A percentile compares a stretch with the other conserved stretches of the same genome.
Evolutionary conservation across 2,888 invertebrate species (phyloP).

Genomic region (Biston betularia): DNA sequence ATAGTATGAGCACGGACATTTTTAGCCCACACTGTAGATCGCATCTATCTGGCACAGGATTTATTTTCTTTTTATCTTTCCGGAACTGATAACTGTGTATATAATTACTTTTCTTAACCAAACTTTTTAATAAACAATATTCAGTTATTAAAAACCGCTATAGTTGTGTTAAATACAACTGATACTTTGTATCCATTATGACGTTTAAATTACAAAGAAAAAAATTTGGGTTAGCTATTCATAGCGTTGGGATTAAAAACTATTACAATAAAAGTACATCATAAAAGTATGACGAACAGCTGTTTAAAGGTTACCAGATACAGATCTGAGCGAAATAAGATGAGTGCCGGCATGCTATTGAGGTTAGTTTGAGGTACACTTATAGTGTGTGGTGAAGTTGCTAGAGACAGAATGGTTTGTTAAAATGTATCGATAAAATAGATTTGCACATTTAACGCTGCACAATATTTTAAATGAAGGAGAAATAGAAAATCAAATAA

Average conservation of each 20-base stretch:
- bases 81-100: too few species aligned
- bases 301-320: constrained; percentile 60
- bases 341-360: constrained; percentile 54
- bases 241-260: constrained; percentile 19
- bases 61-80: too few species aligned
- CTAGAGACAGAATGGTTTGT: constrained; percentile 12
- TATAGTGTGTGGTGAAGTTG: constrained; percentile 42
- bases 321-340: constrained; percentile 61
- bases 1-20: too few species aligned
- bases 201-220: neutral
- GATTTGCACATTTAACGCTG: neutral
- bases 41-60: too few species aligned
- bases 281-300: constrained; percentile 42
- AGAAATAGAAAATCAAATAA: too few species aligned
- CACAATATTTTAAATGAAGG: neutral
- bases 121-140: neutral
- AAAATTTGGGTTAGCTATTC: constrained; percentile 1
- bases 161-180: too few species aligned
- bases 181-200: neutral
- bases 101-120: neutral
- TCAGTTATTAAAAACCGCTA: too few species aligned
- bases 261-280: constrained; percentile 14
- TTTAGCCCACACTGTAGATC: too few species aligned
- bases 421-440: constrained; percentile 15
- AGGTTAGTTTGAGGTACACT: constrained; percentile 59